Conservation (phyloP, 1,140 invertebrate species). For the Bombus waltoni region DNA sequence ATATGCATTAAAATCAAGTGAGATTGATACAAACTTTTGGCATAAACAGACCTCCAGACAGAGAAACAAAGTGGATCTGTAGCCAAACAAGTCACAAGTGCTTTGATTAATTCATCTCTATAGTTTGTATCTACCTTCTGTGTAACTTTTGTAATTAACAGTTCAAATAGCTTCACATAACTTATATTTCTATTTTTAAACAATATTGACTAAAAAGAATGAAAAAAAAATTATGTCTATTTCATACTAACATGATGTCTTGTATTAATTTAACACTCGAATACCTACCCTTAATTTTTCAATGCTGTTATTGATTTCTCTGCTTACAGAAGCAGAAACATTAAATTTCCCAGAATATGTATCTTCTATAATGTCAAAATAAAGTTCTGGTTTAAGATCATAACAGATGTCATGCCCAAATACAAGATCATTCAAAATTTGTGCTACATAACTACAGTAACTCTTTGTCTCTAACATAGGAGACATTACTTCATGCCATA, state of each 20-base stretch:
- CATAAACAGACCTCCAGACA: constrained; percentile 83
- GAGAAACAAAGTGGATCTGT: constrained; percentile 82
- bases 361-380: constrained; percentile 79
- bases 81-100: constrained; percentile 80
- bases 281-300: constrained; percentile 80
- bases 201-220: constrained; percentile 73
- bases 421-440: constrained; percentile 87
- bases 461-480: constrained; percentile 89
- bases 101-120: constrained; percentile 79
- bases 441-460: constrained; percentile 87
- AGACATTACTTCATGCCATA: constrained; percentile 92
- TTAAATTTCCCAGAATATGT: constrained; percentile 77
- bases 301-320: constrained; percentile 75
- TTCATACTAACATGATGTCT: not conserved
- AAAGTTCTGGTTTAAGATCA: constrained; percentile 79
- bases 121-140: constrained; percentile 74
- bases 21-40: constrained; percentile 82
- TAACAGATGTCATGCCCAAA: constrained; percentile 64
- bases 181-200: constrained; percentile 78
- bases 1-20: constrained; percentile 81
- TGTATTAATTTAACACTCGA: not conserved
- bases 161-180: constrained; percentile 79
- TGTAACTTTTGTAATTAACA: constrained; percentile 79
- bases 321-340: constrained; percentile 63
- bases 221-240: constrained; percentile 24